A percentile compares a stretch with the other conserved stretches of the same genome.
These are phyloP conservation scores for Elmis aenea DNA, from an alignment of 2,888 invertebrate genomes.

Conservation along the genomic window DNA sequence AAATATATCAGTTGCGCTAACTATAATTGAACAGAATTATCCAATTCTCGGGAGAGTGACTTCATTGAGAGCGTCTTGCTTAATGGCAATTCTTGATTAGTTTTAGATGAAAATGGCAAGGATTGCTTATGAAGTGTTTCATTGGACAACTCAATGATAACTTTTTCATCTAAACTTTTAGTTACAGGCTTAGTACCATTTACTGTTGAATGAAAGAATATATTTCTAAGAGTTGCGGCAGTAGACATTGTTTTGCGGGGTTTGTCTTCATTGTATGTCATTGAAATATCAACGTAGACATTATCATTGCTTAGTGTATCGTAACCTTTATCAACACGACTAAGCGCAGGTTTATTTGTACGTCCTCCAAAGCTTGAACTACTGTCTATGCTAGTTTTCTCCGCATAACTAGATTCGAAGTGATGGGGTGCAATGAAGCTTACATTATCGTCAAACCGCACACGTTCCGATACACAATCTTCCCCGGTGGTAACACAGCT, in stretches of 20 bases:
- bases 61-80: slow-evolving; percentile 15
- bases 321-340: slow-evolving; percentile 28
- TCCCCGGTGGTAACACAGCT: slow-evolving; percentile 47
- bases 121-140: slow-evolving; percentile 35
- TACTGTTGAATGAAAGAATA: slow-evolving; percentile 49
- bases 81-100: slow-evolving; percentile 5
- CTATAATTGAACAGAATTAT: slow-evolving; percentile 20
- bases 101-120: slow-evolving; percentile 6
- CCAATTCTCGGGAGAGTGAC: slow-evolving; percentile 14
- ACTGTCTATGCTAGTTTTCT: slow-evolving; percentile 46
- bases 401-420: slow-evolving; percentile 35
- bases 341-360: slow-evolving; percentile 19
- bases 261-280: slow-evolving; percentile 33
- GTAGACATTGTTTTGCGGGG: slow-evolving; percentile 47
- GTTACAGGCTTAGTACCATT: slow-evolving; percentile 31
- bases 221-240: slow-evolving; percentile 49
- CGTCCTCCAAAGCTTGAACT: slow-evolving; percentile 42
- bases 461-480: slow-evolving; percentile 58
- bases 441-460: slow-evolving; percentile 61
- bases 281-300: slow-evolving; percentile 40
- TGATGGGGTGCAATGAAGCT: slow-evolving; percentile 51
- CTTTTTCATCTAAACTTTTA: slow-evolving; percentile 40
- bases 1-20: slow-evolving; percentile 16
- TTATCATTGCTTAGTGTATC: slow-evolving; percentile 43
- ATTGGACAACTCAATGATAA: slow-evolving; percentile 42